These are phyloP conservation scores for Julus scandinavius DNA, from an alignment of 2,888 invertebrate genomes.

Conservation along the genomic window DNA sequence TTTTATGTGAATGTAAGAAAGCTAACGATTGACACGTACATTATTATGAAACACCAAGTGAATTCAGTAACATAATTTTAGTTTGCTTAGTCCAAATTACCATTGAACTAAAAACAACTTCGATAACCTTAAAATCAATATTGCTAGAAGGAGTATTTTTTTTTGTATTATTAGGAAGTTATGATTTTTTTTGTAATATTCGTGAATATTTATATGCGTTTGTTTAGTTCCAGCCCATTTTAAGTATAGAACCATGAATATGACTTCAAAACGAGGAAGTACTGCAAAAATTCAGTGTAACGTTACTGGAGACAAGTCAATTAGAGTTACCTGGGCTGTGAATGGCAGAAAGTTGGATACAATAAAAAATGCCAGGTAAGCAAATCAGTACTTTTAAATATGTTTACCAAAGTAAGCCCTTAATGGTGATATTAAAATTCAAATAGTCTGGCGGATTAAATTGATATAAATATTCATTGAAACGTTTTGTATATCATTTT, in stretches of 20 bases:
- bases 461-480: not conserved
- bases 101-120: not conserved
- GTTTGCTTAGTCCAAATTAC: not conserved
- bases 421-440: no score
- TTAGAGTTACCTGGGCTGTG: conserved; percentile 94
- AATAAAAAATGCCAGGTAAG: conserved; percentile 81
- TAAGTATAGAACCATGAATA: conserved; percentile 89
- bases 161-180: not conserved
- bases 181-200: no score
- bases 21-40: not conserved
- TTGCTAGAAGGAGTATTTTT: not conserved
- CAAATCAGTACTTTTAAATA: no score
- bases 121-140: not conserved
- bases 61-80: not conserved
- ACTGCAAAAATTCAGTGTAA: conserved; percentile 91
- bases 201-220: no score
- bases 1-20: not conserved
- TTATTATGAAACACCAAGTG: not conserved
- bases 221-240: conserved; percentile 89
- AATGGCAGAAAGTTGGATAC: conserved; percentile 91
- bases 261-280: conserved; percentile 89
- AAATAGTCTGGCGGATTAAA: no score
- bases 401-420: no score
- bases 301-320: conserved; percentile 89
- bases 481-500: not conserved